Percentiles rank a stretch among this genome's conserved stretches.
phyloP scores from a whole-genome alignment of 2,797 vertebrate genomes.

The Chloroceryle inda region DNA sequence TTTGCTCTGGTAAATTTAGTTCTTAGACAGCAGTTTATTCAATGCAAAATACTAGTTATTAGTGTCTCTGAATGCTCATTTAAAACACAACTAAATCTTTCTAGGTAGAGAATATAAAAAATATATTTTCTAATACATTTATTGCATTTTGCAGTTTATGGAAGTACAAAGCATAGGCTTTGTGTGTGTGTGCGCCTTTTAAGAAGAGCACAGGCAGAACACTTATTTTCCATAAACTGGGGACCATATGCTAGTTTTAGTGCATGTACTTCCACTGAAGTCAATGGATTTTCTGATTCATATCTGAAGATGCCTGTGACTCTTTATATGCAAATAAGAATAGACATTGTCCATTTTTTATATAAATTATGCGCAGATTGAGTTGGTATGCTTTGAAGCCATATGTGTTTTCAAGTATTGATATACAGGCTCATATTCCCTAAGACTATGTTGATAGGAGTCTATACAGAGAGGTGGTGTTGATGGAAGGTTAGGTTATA shows the following conservation, averaged over 20 bases:
- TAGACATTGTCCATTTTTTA: not conserved
- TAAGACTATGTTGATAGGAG: not conserved
- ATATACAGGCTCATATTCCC: not conserved
- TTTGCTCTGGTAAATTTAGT: not conserved
- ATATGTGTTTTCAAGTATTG: not conserved
- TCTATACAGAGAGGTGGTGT: not conserved
- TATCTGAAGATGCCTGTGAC: not conserved
- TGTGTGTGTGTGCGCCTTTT: not conserved
- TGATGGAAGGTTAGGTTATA: not conserved
- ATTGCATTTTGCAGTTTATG: not conserved
- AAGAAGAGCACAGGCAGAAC: not conserved
- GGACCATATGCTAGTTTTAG: not conserved
- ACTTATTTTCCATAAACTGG: conserved; percentile 4
- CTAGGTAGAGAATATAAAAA: not conserved
- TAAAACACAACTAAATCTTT: not conserved
- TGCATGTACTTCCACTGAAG: not conserved
- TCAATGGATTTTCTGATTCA: conserved; percentile 1
- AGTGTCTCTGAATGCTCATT: not conserved
- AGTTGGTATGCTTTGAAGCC: not conserved
- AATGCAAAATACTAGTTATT: not conserved
- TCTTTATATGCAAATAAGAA: conserved; percentile 28
- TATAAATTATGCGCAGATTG: conserved; percentile 2
- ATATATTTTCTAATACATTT: not conserved
- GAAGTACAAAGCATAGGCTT: not conserved
- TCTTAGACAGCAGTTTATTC: not conserved